Evolutionary conservation across 2,797 vertebrate species (phyloP), one percentile per base, ranked within the genome.

Genomic region (Poeciliopsis turneri): DNA sequence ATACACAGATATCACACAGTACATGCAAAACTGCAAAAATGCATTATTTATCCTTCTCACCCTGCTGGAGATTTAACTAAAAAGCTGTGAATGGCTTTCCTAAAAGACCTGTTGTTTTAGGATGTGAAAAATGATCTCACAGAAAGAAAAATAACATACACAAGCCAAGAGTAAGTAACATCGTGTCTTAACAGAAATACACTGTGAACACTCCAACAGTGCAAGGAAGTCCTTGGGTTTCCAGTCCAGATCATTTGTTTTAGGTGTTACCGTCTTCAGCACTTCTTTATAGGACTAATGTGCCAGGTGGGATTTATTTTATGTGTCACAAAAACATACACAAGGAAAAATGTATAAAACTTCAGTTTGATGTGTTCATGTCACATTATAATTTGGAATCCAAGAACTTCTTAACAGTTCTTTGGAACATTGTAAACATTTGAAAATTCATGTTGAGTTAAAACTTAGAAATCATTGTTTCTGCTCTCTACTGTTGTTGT

Each of bases 71-170:
- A 76, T 74, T 77, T 69, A 76, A 57, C 72, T 78, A 80, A 83
- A 85, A 89, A 84, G 59, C 76, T 82, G 80, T 64, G 47, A 86
- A 85, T 83, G 71, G 77, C 75, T 79, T 45, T 25, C 15, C 39
- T 69, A 43, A 72, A 33, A 43, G 59, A 53, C 36, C 53, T 68
- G 18, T 36, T 77, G 74, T 80, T 74, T 45, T 18, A 53, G 45
- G 53, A 73, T 51, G 53, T 74, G 64, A 80, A 74, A 73, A 20
- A 53, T 77, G 16, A 59, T 36, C 64, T 69, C 23, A 71, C 51
- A 46, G 25, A 28, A 64, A 59, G 45, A 49, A 33, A 13, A 47
- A 11, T 46, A 23, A 49, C 36, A 0, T 16, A 49, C 6, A 33
- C 45, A 45, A 36, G 61, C 23, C 39, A 47, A 33, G 45, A 69